Evolutionary conservation across 53 echinoderm and acorn worm species (phyloP).

Genomic region (Antedon mediterranea): DNA sequence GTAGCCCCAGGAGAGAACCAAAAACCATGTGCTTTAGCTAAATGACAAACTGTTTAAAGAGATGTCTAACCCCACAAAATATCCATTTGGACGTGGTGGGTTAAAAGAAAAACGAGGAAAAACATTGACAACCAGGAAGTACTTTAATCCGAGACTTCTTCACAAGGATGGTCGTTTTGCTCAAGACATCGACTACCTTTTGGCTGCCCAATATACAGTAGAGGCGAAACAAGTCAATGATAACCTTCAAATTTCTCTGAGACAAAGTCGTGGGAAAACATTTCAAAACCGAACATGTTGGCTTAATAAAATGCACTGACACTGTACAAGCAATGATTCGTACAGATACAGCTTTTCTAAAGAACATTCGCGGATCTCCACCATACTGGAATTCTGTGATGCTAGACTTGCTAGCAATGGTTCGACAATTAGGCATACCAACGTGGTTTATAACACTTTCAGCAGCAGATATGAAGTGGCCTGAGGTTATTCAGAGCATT

Average conservation of each 20-base stretch:
- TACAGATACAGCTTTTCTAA: background rate
- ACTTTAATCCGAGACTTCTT: background rate
- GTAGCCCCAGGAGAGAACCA: no score
- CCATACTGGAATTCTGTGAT: background rate
- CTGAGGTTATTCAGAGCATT: slow-evolving; percentile 25
- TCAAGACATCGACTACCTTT: no score
- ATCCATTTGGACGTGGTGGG: no score
- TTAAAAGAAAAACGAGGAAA: no score
- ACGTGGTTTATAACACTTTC: slow-evolving; percentile 30
- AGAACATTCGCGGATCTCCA: no score
- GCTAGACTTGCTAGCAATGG: background rate
- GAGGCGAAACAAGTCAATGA: background rate
- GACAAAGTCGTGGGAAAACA: background rate
- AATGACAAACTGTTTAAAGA: no score
- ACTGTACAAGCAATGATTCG: background rate
- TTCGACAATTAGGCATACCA: slow-evolving; percentile 6
- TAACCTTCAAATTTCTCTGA: background rate
- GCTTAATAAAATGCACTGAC: background rate
- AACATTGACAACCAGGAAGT: background rate
- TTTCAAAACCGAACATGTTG: background rate
- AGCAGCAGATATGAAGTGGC: slow-evolving; percentile 30
- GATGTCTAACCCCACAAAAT: no score
- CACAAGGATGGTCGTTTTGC: background rate
- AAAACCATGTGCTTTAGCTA: no score
- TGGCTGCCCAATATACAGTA: background rate